phyloP scores from a whole-genome alignment of 35 echinoderm and acorn worm species.

The Ophioderma brevispina region DNA sequence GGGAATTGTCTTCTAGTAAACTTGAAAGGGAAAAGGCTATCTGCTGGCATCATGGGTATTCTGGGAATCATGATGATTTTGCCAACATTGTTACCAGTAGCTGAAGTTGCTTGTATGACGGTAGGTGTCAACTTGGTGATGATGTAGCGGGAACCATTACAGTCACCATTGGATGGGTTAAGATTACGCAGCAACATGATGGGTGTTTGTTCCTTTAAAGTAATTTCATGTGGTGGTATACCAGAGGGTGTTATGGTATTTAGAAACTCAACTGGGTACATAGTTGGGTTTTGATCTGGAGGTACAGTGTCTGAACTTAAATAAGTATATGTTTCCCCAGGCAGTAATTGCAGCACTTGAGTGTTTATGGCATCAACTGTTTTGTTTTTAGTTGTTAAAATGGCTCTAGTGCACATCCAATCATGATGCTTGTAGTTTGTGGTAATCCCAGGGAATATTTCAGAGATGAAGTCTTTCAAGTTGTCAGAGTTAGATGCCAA shows the following conservation, averaged over 20 bases:
- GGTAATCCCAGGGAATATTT: conserved; percentile 8
- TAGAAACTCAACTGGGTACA: conserved; percentile 43
- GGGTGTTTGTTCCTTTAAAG: background rate
- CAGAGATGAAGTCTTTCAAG: background rate
- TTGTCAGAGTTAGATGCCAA: background rate
- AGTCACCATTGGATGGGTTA: background rate
- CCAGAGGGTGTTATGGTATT: conserved; percentile 44
- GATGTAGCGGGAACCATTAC: conserved; percentile 27
- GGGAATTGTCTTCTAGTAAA: conserved; percentile 38
- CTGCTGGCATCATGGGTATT: conserved; percentile 23
- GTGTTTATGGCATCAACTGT: background rate
- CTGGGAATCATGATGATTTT: conserved; percentile 29
- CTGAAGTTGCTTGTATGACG: background rate
- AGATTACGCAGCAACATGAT: conserved; percentile 61
- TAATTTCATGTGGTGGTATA: conserved; percentile 39
- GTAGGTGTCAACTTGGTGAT: background rate
- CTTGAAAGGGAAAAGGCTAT: conserved; percentile 24
- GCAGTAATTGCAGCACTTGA: background rate
- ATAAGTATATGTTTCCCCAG: conserved; percentile 10
- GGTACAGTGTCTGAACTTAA: conserved; percentile 32
- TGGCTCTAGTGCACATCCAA: conserved; percentile 19
- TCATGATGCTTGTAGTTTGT: background rate
- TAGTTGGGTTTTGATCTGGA: background rate
- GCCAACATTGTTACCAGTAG: background rate
- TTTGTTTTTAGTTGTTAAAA: conserved; percentile 32